Percentiles rank a stretch among this genome's conserved stretches.
phyloP scores from a whole-genome alignment of 2,113 vertebrate genomes.

The Lycaon pictus region DNA sequence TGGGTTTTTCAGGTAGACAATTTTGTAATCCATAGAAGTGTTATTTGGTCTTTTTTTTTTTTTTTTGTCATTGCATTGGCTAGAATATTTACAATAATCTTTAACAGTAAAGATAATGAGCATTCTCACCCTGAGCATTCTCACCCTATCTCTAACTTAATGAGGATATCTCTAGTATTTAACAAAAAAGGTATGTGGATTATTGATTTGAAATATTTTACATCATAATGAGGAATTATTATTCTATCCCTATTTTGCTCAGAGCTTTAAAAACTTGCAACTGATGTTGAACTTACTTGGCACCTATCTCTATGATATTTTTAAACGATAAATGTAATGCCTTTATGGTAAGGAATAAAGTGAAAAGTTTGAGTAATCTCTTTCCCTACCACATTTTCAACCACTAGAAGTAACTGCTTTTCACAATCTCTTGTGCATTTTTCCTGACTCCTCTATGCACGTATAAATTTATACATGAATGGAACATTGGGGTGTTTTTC shows the following conservation, averaged over 20 bases:
- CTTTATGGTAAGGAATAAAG: not conserved
- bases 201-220: conserved; percentile 7
- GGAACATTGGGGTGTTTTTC: not conserved
- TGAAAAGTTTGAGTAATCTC: not conserved
- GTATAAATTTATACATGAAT: not conserved
- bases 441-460: not conserved
- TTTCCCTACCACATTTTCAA: not conserved
- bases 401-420: not conserved
- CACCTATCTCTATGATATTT: not conserved
- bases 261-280: conserved; percentile 44
- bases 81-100: not conserved
- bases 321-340: conserved; percentile 31
- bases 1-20: not conserved
- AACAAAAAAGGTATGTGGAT: not conserved
- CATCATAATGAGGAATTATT: not conserved
- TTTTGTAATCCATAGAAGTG: not conserved
- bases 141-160: not conserved
- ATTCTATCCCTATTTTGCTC: not conserved
- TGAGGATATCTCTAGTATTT: not conserved
- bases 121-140: not conserved
- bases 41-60: not conserved
- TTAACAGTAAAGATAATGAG: not conserved
- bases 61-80: not conserved
- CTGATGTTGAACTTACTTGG: conserved; percentile 37
- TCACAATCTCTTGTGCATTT: conserved; percentile 13